A percentile compares a stretch with the other conserved stretches of the same genome.
These are phyloP conservation scores for Dicycla oo DNA, from an alignment of 2,888 invertebrate genomes.

Conservation along the genomic window DNA sequence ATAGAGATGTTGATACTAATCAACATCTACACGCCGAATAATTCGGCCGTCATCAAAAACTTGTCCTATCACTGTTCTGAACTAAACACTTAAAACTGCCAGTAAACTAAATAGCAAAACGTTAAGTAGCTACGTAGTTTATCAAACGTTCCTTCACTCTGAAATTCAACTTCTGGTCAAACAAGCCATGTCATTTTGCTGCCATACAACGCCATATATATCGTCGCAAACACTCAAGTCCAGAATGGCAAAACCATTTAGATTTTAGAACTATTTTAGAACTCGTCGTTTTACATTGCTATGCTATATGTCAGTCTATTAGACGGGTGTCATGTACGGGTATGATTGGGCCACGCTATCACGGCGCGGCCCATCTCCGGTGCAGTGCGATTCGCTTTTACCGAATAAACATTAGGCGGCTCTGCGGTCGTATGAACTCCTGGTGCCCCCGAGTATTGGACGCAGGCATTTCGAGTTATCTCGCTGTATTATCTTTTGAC, in stretches of 20 bases:
- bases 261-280: constrained; percentile 44
- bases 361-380: constrained; percentile 71
- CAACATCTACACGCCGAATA: too few relatives aligned
- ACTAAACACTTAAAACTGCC: constrained; percentile 38
- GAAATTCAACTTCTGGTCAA: constrained; percentile 30
- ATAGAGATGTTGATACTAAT: neutral
- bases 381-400: constrained; percentile 66
- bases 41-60: neutral
- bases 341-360: constrained; percentile 70
- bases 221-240: constrained; percentile 20
- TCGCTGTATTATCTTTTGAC: constrained; percentile 51
- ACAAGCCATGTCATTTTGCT: constrained; percentile 26
- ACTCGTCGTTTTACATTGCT: constrained; percentile 19
- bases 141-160: constrained; percentile 21
- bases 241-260: constrained; percentile 24
- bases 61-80: neutral
- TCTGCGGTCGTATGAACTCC: constrained; percentile 45
- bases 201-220: constrained; percentile 16
- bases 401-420: constrained; percentile 62
- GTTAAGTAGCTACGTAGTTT: constrained; percentile 30
- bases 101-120: constrained; percentile 36
- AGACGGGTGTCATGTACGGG: constrained; percentile 57
- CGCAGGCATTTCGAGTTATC: constrained; percentile 51
- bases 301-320: constrained; percentile 47
- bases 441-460: constrained; percentile 38